Evolutionary conservation across 2,113 vertebrate genomes (phyloP).

Genomic region (Coracopsis vasa): DNA sequence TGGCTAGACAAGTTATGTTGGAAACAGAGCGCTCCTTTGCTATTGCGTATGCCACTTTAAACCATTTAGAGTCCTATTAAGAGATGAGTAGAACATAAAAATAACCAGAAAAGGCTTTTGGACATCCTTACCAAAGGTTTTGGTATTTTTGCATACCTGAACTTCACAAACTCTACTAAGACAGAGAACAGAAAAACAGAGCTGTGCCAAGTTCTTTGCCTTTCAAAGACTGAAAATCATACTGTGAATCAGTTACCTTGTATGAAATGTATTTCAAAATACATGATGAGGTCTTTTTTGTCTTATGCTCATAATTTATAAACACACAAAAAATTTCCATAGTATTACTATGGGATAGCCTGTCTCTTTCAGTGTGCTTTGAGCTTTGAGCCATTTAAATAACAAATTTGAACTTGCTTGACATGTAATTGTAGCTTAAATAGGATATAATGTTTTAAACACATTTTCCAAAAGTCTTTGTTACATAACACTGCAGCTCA

Average conservation of each 20-base stretch:
- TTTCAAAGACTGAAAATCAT: neutral
- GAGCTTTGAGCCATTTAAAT: slow-evolving; percentile 10
- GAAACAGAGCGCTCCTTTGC: neutral
- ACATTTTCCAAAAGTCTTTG: neutral
- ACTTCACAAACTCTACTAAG: neutral
- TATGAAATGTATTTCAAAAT: slow-evolving; percentile 14
- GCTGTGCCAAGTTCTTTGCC: neutral
- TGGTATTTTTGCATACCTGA: neutral
- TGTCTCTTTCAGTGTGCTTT: neutral
- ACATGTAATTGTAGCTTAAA: neutral
- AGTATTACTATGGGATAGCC: neutral
- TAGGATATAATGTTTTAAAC: neutral
- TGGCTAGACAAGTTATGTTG: neutral
- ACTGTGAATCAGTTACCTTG: neutral
- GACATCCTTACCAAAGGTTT: neutral
- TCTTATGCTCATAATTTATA: neutral
- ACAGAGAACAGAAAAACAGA: neutral
- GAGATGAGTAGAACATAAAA: neutral
- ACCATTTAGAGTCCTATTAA: neutral
- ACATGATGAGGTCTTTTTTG: neutral
- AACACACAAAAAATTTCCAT: neutral
- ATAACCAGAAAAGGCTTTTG: neutral
- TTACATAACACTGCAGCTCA: neutral
- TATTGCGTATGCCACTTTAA: neutral
- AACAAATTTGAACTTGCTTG: slow-evolving; percentile 19